Percentiles rank a stretch among this genome's conserved stretches.
phyloP scores from a whole-genome alignment of 2,113 vertebrate genomes.

The Atlantisia rogersi region DNA sequence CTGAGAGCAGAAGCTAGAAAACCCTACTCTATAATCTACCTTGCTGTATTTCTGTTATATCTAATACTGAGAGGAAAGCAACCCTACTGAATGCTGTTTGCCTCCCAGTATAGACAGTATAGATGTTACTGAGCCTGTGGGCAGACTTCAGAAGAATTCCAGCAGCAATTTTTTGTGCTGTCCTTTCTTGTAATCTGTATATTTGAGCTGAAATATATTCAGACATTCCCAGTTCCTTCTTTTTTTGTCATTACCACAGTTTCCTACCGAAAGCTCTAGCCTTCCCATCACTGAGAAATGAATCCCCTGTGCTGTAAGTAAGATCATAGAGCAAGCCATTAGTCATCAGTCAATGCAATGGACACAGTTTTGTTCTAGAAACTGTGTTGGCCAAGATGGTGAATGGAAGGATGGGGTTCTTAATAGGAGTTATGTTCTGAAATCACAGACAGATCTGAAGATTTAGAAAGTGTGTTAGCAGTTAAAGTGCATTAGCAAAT shows the following conservation, averaged over 20 bases:
- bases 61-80: neutral
- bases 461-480: neutral
- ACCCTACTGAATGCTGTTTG: neutral
- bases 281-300: neutral
- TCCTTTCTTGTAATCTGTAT: neutral
- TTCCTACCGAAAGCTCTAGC: neutral
- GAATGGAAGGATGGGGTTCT: constrained; percentile 17
- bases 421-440: neutral
- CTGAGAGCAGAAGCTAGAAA: neutral
- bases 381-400: neutral
- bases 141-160: neutral
- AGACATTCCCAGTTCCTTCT: constrained; percentile 5
- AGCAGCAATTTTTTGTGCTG: neutral
- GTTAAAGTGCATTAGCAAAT: constrained; percentile 1
- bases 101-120: neutral
- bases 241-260: neutral
- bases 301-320: neutral
- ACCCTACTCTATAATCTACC: neutral
- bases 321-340: neutral
- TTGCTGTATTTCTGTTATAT: neutral
- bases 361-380: neutral
- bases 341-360: neutral
- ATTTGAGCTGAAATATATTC: neutral
- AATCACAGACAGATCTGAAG: neutral
- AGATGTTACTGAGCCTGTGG: neutral